These are phyloP conservation scores for Dipodomys spectabilis DNA, from an alignment of 2,113 vertebrate genomes.

Conservation along the genomic window DNA sequence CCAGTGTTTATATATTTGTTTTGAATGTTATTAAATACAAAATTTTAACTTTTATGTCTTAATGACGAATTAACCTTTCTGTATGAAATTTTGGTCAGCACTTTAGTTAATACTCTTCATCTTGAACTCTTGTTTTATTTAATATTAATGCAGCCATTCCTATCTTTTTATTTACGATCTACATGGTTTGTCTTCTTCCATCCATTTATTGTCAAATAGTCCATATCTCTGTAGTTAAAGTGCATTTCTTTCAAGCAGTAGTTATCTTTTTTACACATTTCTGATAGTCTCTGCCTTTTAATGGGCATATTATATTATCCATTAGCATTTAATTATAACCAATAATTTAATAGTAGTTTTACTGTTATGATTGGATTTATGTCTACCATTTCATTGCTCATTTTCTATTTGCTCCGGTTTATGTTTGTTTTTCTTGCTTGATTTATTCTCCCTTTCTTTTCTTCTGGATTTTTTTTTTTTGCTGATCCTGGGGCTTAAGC, in stretches of 20 bases:
- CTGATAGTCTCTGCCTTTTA: background rate
- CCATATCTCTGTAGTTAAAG: background rate
- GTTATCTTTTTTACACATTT: background rate
- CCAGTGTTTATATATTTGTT: background rate
- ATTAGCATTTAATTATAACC: background rate
- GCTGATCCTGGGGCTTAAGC: too few species aligned
- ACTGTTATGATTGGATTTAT: background rate
- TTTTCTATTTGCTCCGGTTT: background rate
- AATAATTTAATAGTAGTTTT: background rate
- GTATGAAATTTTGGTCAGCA: conserved; percentile 34
- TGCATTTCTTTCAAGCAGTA: background rate
- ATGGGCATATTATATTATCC: background rate
- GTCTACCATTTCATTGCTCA: background rate
- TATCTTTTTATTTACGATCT: background rate
- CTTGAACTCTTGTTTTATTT: conserved; percentile 19
- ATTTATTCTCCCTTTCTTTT: background rate
- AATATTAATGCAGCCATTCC: background rate
- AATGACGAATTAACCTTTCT: conserved; percentile 13
- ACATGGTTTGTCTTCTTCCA: background rate
- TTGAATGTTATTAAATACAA: conserved; percentile 9
- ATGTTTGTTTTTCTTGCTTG: background rate
- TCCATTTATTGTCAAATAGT: background rate
- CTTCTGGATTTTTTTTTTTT: background rate
- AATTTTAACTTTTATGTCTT: background rate
- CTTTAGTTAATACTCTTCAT: background rate